Percentiles rank a stretch among this genome's conserved stretches.
phyloP scores from a whole-genome alignment of 2,888 invertebrate species.

The Pyralis farinalis region DNA sequence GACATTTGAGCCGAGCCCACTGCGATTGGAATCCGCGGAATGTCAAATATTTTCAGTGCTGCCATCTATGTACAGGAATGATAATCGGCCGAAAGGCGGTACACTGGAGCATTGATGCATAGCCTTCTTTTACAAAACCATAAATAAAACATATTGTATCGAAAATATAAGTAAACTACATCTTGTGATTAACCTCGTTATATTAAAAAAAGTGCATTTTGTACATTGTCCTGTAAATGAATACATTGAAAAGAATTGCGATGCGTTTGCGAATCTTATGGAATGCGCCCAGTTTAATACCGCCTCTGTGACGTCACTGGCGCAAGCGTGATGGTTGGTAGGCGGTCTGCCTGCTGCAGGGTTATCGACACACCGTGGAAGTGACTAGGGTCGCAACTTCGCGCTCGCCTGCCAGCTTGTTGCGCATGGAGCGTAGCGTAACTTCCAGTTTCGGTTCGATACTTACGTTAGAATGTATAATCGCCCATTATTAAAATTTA shows the following conservation, averaged over 20 bases:
- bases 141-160: slow-evolving; percentile 9
- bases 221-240: slow-evolving; percentile 3
- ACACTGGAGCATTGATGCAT: slow-evolving; percentile 43
- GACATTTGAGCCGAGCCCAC: slow-evolving; percentile 88
- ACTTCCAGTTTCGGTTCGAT: slow-evolving; percentile 62
- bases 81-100: slow-evolving; percentile 55
- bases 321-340: slow-evolving; percentile 71
- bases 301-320: slow-evolving; percentile 60
- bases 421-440: slow-evolving; percentile 56
- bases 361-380: slow-evolving; percentile 72
- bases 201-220: too few species aligned
- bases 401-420: slow-evolving; percentile 26
- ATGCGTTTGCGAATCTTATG: slow-evolving; percentile 55
- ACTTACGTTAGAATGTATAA: slow-evolving; percentile 38
- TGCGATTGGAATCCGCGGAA: slow-evolving; percentile 83
- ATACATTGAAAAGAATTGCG: slow-evolving; percentile 41
- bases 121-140: slow-evolving; percentile 15
- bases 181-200: too few species aligned
- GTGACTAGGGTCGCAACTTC: slow-evolving; percentile 55
- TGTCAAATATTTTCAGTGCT: slow-evolving; percentile 85
- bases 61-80: slow-evolving; percentile 81
- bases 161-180: too few species aligned
- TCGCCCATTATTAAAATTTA: neutral
- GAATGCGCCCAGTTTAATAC: slow-evolving; percentile 65
- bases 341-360: slow-evolving; percentile 59